A percentile compares a stretch with the other conserved stretches of the same genome.
Conservation (phyloP, 2,113 vertebrate genomes). For the Cervus canadensis region DNA sequence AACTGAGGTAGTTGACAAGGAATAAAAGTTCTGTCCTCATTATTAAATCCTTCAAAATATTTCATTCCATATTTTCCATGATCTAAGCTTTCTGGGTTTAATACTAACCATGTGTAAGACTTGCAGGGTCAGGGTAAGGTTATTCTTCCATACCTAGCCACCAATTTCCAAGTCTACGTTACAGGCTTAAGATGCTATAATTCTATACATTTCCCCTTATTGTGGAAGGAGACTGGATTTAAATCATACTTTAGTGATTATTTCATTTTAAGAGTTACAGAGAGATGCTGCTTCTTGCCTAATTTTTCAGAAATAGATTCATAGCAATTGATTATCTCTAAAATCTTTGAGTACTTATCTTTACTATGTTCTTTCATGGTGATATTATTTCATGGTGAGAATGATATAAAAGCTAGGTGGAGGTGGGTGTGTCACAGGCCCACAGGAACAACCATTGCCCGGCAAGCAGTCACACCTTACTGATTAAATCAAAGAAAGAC, state of each 20-base stretch:
- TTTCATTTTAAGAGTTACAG: constrained; percentile 14
- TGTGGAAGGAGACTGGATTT: constrained; percentile 37
- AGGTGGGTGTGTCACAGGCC: neutral
- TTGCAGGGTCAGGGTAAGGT: constrained; percentile 41
- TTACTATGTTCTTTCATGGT: neutral
- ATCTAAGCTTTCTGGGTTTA: constrained; percentile 59
- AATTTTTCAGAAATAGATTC: neutral
- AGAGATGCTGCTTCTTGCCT: neutral
- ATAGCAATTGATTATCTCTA: neutral
- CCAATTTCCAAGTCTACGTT: constrained; percentile 51
- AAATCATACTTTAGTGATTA: constrained; percentile 47
- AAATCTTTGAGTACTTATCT: neutral
- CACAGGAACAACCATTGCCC: neutral
- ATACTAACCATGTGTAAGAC: constrained; percentile 54
- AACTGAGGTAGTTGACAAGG: constrained; percentile 64
- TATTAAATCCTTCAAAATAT: constrained; percentile 69
- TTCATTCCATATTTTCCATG: constrained; percentile 68
- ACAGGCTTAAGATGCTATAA: constrained; percentile 53
- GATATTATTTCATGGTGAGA: neutral
- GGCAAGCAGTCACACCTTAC: neutral
- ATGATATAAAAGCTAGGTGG: neutral
- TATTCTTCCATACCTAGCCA: constrained; percentile 33
- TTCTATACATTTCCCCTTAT: constrained; percentile 46
- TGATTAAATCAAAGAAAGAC: neutral
- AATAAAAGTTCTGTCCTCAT: constrained; percentile 58